These are phyloP conservation scores for Actias luna DNA, from an alignment of 2,888 invertebrate genomes.

Conservation along the genomic window DNA sequence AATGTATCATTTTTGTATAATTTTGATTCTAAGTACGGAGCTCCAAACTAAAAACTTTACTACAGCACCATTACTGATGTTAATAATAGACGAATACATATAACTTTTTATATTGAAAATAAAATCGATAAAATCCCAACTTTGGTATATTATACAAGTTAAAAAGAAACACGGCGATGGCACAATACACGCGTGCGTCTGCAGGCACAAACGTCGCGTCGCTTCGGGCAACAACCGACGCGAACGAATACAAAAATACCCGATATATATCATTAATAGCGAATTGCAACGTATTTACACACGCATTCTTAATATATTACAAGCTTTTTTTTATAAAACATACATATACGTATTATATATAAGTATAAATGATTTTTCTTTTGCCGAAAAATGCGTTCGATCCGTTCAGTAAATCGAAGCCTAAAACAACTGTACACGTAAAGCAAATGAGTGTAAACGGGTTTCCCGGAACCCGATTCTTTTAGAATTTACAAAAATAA, in stretches of 20 bases:
- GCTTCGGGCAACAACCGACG: background rate
- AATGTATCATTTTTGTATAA: background rate
- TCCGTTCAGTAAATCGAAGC: no score
- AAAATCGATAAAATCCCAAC: constrained; percentile 23
- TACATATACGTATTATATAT: no score
- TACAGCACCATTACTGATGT: background rate
- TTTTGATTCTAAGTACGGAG: background rate
- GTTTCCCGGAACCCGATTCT: background rate
- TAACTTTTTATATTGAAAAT: background rate
- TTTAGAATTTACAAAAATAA: no score
- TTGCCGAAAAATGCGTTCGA: no score
- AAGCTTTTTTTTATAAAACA: no score
- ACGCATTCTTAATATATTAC: background rate
- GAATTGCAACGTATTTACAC: background rate
- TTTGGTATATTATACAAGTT: constrained; percentile 36
- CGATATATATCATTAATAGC: background rate
- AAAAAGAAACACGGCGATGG: constrained; percentile 29
- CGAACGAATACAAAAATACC: background rate
- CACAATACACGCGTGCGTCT: constrained; percentile 24
- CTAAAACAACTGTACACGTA: no score
- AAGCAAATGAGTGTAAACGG: no score
- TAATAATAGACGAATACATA: background rate
- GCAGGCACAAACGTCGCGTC: no score
- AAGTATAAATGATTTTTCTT: no score
- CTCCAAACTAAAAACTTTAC: background rate